These are phyloP conservation scores for Lacerta viridis DNA, from an alignment of 2,797 vertebrate species.

Conservation along the genomic window DNA sequence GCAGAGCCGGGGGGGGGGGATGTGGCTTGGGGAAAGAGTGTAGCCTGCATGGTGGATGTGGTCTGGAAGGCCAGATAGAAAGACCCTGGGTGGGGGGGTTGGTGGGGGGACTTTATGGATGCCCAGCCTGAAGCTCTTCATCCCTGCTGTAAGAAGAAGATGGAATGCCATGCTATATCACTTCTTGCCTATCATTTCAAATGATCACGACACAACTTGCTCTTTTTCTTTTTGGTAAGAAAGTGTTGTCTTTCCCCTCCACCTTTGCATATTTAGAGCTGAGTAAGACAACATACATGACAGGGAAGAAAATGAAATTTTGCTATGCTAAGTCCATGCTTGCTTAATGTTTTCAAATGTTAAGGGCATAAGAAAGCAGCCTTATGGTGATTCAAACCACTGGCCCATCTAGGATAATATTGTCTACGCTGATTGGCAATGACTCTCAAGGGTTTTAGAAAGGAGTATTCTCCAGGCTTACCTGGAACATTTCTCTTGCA, in stretches of 20 bases:
- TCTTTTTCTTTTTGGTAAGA: neutral
- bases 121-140: no score
- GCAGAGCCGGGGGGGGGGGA: no score
- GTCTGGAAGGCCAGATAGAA: no score
- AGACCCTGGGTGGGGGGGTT: no score
- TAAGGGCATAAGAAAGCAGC: neutral
- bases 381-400: neutral
- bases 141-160: no score
- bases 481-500: neutral
- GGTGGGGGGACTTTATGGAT: no score
- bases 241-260: neutral
- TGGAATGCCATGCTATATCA: neutral
- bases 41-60: no score
- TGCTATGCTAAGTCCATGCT: neutral
- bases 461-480: neutral
- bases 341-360: neutral
- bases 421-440: neutral
- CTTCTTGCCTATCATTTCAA: neutral
- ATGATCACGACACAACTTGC: neutral
- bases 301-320: neutral
- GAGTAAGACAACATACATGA: neutral
- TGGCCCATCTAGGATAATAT: neutral
- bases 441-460: neutral
- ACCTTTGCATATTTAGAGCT: neutral
- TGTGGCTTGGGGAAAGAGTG: no score